These are phyloP conservation scores for Laothoe populi DNA, from an alignment of 2,888 invertebrate species.

Conservation along the genomic window DNA sequence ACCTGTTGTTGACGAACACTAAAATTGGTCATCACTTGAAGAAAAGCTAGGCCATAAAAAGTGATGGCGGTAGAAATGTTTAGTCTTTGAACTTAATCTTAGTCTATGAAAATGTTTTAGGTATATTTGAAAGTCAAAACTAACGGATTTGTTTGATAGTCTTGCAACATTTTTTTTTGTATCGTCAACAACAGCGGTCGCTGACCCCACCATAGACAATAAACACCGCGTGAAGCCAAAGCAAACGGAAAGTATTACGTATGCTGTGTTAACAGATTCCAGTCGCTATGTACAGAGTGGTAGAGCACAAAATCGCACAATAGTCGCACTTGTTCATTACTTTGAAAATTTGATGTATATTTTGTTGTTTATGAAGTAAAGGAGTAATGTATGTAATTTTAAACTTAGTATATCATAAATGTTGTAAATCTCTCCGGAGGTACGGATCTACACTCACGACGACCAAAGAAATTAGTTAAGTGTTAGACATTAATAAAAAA, in stretches of 20 bases:
- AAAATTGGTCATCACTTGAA: too few species aligned
- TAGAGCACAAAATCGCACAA: slow-evolving; percentile 38
- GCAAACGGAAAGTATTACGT: slow-evolving; percentile 70
- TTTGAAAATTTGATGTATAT: slow-evolving; percentile 20
- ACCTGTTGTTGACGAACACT: slow-evolving; percentile 32
- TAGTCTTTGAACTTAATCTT: too few species aligned
- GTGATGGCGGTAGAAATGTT: too few species aligned
- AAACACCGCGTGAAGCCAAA: slow-evolving; percentile 61
- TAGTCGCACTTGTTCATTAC: slow-evolving; percentile 26
- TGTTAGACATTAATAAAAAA: slow-evolving; percentile 42
- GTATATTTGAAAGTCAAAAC: too few species aligned
- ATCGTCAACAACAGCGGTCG: slow-evolving; percentile 2
- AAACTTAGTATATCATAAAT: slow-evolving; percentile 29
- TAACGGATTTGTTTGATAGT: too few species aligned
- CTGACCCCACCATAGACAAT: slow-evolving; percentile 27
- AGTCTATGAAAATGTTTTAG: too few species aligned
- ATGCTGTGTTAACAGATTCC: slow-evolving; percentile 50
- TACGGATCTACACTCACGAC: slow-evolving; percentile 67
- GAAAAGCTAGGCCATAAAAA: too few species aligned
- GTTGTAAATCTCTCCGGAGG: slow-evolving; percentile 30
- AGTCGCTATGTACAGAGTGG: slow-evolving; percentile 14
- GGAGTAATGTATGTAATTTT: slow-evolving; percentile 27
- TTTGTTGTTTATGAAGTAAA: slow-evolving; percentile 19
- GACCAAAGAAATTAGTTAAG: slow-evolving; percentile 78
- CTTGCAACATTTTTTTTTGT: too few species aligned